A percentile compares a stretch with the other conserved stretches of the same genome.
Evolutionary conservation across 2,797 vertebrate genomes (phyloP).

Genomic region (Characodon lateralis): DNA sequence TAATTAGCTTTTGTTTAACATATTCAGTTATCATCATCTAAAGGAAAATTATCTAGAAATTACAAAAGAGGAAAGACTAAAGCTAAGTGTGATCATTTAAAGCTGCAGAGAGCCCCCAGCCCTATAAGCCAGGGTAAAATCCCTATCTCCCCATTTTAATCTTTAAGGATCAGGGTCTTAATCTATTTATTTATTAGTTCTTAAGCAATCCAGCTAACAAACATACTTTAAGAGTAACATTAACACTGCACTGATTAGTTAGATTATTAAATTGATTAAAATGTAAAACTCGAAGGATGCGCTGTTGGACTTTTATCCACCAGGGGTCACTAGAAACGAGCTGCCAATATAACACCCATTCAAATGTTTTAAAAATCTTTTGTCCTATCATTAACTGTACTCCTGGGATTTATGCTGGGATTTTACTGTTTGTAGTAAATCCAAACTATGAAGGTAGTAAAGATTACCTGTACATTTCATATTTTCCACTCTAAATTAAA

Average conservation of each 20-base stretch:
- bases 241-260: background rate
- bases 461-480: background rate
- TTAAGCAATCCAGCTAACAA: background rate
- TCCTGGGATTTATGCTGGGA: background rate
- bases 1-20: background rate
- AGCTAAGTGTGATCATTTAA: background rate
- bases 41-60: background rate
- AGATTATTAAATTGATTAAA: background rate
- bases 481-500: background rate
- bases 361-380: background rate
- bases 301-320: constrained; percentile 3
- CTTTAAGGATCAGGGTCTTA: background rate
- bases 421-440: background rate
- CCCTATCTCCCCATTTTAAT: background rate
- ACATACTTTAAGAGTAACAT: background rate
- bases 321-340: constrained; percentile 16
- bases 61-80: background rate
- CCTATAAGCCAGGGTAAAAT: background rate
- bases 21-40: too few relatives aligned
- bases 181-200: background rate
- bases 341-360: background rate
- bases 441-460: background rate
- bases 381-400: background rate
- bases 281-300: background rate
- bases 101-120: background rate